Conservation (phyloP, 2,113 vertebrate genomes). For the Okapia johnstoni region DNA sequence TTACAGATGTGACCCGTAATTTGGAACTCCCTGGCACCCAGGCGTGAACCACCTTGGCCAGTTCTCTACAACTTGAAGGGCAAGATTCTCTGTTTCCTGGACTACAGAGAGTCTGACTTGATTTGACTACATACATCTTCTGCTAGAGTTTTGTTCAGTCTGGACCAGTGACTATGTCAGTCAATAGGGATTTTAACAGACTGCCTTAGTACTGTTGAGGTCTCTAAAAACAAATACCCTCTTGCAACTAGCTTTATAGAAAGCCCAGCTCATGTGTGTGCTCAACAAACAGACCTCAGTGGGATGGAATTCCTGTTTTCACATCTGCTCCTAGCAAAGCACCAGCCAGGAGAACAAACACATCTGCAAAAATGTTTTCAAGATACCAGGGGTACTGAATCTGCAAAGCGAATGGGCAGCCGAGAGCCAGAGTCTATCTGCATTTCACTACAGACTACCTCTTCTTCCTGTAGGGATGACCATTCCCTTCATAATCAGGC, state of each 20-base stretch:
- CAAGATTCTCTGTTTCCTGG: background rate
- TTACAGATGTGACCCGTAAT: constrained; percentile 62
- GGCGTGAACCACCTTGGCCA: background rate
- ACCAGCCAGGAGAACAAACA: background rate
- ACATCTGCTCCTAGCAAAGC: background rate
- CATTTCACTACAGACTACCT: constrained; percentile 4
- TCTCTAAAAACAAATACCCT: background rate
- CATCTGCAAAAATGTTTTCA: background rate
- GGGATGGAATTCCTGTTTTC: background rate
- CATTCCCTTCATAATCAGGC: background rate
- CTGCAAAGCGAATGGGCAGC: constrained; percentile 17
- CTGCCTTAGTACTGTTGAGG: background rate
- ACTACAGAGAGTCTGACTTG: background rate
- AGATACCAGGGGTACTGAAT: background rate
- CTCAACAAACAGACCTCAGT: constrained; percentile 27
- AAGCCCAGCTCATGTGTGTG: background rate
- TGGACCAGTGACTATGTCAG: background rate
- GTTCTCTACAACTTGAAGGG: background rate
- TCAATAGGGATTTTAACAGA: background rate
- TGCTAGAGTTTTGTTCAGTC: constrained; percentile 9
- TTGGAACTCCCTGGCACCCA: constrained; percentile 31
- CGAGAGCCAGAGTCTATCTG: background rate
- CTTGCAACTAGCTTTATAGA: background rate
- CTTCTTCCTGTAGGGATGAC: background rate
- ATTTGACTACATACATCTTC: background rate